These are phyloP conservation scores for Drosophila pruinosa DNA, from an alignment of 1,140 invertebrate genomes.

Conservation along the genomic window DNA sequence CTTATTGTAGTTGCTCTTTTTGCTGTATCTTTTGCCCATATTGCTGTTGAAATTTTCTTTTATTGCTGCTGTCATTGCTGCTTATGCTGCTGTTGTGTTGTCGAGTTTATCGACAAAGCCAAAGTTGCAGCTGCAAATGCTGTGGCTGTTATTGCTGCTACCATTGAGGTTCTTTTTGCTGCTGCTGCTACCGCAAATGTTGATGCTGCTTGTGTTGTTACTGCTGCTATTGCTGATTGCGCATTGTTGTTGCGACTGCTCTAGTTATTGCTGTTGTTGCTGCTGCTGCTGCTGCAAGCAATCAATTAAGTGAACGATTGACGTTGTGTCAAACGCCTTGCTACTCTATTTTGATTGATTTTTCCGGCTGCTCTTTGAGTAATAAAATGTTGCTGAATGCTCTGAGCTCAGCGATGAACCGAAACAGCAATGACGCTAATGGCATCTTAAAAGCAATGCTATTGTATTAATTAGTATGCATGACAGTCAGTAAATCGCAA, in stretches of 20 bases:
- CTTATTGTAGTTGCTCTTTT: background rate
- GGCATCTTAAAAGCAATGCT: constrained; percentile 28
- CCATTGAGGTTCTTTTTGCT: background rate
- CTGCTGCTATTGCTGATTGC: background rate
- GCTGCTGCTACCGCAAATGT: background rate
- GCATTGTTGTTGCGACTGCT: background rate
- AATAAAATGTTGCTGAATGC: constrained; percentile 3
- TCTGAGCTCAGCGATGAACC: constrained; percentile 12
- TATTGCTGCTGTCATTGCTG: background rate
- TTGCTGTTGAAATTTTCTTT: background rate
- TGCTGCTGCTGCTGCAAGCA: constrained; percentile 33
- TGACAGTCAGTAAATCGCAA: constrained; percentile 1
- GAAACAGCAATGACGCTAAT: constrained; percentile 13
- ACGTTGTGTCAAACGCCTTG: constrained; percentile 55
- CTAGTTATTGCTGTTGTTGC: background rate
- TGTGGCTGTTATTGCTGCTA: background rate
- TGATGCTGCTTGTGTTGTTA: background rate
- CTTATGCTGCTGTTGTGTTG: background rate
- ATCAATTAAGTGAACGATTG: constrained; percentile 62
- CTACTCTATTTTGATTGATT: constrained; percentile 68
- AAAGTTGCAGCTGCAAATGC: background rate
- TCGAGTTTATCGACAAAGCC: background rate
- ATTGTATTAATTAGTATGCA: constrained; percentile 53
- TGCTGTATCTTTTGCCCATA: background rate
- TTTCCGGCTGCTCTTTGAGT: constrained; percentile 11